These are phyloP conservation scores for Okamejei kenojei DNA, from an alignment of 2,797 vertebrate species.

Conservation along the genomic window DNA sequence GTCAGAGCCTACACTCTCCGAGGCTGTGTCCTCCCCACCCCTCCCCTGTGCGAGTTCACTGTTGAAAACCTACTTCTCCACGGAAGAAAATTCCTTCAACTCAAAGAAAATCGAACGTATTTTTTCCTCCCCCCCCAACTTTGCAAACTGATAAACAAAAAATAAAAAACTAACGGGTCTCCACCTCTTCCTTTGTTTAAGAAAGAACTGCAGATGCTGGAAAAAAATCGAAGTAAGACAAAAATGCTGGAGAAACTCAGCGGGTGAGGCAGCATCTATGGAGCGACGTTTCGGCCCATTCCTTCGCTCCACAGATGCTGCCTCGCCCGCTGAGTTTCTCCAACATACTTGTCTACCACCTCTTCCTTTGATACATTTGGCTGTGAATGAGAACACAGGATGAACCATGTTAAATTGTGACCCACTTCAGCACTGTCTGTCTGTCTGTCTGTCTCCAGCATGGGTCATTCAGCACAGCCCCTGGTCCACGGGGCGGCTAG, in stretches of 20 bases:
- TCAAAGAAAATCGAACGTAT: slow-evolving; percentile 47
- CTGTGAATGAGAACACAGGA: slow-evolving; percentile 46
- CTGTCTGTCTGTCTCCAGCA: too few species aligned
- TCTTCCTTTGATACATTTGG: slow-evolving; percentile 60
- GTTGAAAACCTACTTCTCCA: slow-evolving; percentile 47
- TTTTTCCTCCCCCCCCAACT: slow-evolving; percentile 46
- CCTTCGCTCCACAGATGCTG: too few species aligned
- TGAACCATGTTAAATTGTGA: slow-evolving; percentile 52
- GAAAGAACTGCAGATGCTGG: too few species aligned
- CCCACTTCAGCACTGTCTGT: slow-evolving; percentile 46
- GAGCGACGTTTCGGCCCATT: too few species aligned
- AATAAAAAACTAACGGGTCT: slow-evolving; percentile 54
- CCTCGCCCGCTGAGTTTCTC: too few species aligned
- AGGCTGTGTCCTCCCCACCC: slow-evolving; percentile 44
- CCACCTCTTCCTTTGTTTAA: slow-evolving; percentile 37
- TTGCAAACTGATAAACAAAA: slow-evolving; percentile 58
- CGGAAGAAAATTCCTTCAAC: slow-evolving; percentile 44
- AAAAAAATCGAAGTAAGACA: too few species aligned
- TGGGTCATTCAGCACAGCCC: slow-evolving; percentile 52
- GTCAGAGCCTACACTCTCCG: slow-evolving; percentile 47
- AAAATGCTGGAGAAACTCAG: too few species aligned
- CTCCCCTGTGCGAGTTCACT: slow-evolving; percentile 44
- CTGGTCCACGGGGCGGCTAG: slow-evolving; percentile 57
- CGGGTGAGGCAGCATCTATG: too few species aligned
- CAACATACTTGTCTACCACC: slow-evolving; percentile 42